phyloP scores from a whole-genome alignment of 2,797 vertebrate species.

The Chrosomus eos region DNA sequence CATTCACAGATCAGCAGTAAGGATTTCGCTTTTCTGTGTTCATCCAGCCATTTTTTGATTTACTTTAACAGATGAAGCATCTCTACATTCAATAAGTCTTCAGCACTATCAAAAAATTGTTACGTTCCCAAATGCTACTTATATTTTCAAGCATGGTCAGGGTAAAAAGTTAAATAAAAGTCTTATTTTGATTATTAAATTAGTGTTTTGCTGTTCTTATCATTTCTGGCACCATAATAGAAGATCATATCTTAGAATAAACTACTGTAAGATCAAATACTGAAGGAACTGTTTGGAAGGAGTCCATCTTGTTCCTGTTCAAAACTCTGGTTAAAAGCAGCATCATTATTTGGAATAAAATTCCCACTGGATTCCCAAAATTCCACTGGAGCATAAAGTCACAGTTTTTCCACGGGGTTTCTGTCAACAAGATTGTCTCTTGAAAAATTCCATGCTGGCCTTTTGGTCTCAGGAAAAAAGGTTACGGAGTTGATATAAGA shows the following conservation, averaged over 20 bases:
- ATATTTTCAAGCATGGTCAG: neutral
- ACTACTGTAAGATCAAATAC: neutral
- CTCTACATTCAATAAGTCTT: neutral
- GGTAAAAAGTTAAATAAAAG: neutral
- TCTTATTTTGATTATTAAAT: neutral
- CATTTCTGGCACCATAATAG: neutral
- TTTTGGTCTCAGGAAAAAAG: slow-evolving; percentile 75
- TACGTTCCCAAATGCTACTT: neutral
- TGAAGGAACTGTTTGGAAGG: neutral
- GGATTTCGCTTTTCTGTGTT: neutral
- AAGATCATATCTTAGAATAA: no score
- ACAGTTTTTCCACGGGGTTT: neutral
- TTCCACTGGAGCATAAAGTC: neutral
- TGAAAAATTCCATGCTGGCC: neutral
- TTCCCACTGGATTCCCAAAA: neutral
- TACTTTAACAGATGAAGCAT: neutral
- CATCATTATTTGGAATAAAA: slow-evolving; percentile 4
- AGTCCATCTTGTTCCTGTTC: neutral
- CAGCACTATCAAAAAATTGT: neutral
- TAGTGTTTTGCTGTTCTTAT: neutral
- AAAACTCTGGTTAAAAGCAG: slow-evolving; percentile 28
- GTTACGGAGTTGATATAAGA: slow-evolving; percentile 77
- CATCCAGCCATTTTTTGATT: neutral
- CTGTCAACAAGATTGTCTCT: neutral
- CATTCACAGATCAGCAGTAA: neutral